phyloP scores from a whole-genome alignment of 2,113 vertebrate species.

The Colinus virginianus region DNA sequence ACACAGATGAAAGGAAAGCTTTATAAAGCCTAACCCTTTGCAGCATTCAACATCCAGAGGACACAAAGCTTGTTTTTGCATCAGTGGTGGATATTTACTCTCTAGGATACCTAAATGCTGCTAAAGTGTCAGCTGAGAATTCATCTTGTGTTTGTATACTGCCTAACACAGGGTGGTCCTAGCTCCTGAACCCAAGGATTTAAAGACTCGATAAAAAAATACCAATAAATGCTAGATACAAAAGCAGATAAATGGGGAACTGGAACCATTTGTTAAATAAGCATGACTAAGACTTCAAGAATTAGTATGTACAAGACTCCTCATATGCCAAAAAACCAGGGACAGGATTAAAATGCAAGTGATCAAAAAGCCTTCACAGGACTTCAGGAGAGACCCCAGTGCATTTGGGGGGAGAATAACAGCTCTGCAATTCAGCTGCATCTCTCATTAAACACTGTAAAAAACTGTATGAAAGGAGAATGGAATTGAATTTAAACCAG shows the following conservation, averaged over 20 bases:
- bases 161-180: background rate
- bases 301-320: background rate
- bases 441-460: background rate
- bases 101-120: background rate
- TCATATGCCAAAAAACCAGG: background rate
- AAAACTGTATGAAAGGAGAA: slow-evolving; percentile 20
- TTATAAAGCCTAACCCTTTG: background rate
- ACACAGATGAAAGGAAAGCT: background rate
- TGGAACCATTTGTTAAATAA: background rate
- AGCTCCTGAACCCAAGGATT: background rate
- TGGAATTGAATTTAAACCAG: background rate
- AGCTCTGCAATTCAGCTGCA: background rate
- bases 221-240: background rate
- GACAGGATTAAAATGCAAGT: background rate
- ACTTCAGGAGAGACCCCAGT: background rate
- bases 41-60: background rate
- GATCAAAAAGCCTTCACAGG: background rate
- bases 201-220: background rate
- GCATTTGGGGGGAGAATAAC: background rate
- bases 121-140: background rate
- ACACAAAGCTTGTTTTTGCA: background rate
- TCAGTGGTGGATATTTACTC: background rate
- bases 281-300: background rate
- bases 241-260: background rate
- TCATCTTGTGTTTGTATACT: background rate